A percentile compares a stretch with the other conserved stretches of the same genome.
Conservation (phyloP, 2,888 invertebrate species). For the Pandemis cinnamomeana region DNA sequence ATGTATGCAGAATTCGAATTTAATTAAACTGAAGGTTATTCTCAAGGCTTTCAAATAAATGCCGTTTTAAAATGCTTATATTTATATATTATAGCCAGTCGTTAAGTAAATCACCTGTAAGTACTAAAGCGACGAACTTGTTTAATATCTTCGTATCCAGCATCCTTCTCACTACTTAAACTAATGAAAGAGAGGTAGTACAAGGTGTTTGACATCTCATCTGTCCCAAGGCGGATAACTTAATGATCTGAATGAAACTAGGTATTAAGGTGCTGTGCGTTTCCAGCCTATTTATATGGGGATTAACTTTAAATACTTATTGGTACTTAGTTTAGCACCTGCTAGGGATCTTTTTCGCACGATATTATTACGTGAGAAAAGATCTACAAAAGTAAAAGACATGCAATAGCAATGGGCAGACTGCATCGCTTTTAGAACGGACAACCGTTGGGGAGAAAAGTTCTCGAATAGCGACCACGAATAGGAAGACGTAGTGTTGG, state of each 20-base stretch:
- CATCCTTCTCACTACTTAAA: neutral
- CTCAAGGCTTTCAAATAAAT: neutral
- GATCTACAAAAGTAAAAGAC: neutral
- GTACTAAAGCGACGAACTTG: neutral
- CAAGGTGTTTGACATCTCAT: neutral
- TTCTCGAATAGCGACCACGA: too few relatives aligned
- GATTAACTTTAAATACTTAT: neutral
- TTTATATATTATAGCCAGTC: neutral
- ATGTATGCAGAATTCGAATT: too few relatives aligned
- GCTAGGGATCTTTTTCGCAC: neutral
- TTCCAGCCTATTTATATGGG: neutral
- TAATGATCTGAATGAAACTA: neutral
- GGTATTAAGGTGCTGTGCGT: neutral
- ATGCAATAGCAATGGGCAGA: too few relatives aligned
- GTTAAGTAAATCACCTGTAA: slow-evolving; percentile 3
- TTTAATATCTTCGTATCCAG: neutral
- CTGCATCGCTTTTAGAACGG: too few relatives aligned
- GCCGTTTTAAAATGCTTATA: neutral
- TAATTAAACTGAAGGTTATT: neutral
- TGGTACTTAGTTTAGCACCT: neutral
- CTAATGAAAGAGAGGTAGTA: neutral
- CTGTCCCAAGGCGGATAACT: neutral
- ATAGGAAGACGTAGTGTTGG: too few relatives aligned
- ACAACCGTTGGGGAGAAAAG: too few relatives aligned
- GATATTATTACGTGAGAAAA: neutral